Base-by-base conservation (phyloP, 2,888 invertebrate genomes). In the Crocallis elinguaria region DNA sequence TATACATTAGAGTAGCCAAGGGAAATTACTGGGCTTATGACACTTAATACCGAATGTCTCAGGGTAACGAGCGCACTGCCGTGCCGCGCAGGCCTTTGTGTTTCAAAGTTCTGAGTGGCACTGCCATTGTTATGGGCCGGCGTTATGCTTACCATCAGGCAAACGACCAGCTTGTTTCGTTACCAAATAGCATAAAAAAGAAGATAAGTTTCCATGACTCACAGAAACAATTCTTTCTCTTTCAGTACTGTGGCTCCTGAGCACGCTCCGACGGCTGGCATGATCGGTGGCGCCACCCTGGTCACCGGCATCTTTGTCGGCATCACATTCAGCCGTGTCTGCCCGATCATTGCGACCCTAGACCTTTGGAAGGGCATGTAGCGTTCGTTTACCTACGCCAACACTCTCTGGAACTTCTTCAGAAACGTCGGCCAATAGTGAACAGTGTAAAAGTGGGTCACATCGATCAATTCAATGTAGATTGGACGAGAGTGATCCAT, bases 211-310 rank as follows among this genome's bases (percentile, higher is more conserved):
- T 23, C 8, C 7, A 1, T 1, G 7, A 23, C 23, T n/a, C n/a
- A n/a, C n/a, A n/a, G 13, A 30, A 38, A 25, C 17, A 27, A 27
- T 42, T 39, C 56, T 67, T 38, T 54, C 52, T 52, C 62, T 91
- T 92, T 37, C 86, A 97, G 97, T 60, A 94, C 93, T 29, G 97
- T 97, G 11, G 95, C 96, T n/a, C 94, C 95, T 0, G 94, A 96
- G 71, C 92, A 97, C 80, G 95, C 97, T 11, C 91, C 95, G 0
- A 95, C 94, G 0, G 99, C 99, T 0, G 99, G 99, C 50, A 99
- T 99, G 99, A 96, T 98, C 82, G 98, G 97, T 32, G 98, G 97
- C 0, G 98, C 99, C 13, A 95, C 95, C 72, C 93, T 99, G 0
- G 95, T 99, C 23, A 95, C 97, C 0, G 99, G 99, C 35, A 96